These are phyloP conservation scores for Manduca sexta DNA, from an alignment of 1,140 invertebrate species.

Conservation along the genomic window DNA sequence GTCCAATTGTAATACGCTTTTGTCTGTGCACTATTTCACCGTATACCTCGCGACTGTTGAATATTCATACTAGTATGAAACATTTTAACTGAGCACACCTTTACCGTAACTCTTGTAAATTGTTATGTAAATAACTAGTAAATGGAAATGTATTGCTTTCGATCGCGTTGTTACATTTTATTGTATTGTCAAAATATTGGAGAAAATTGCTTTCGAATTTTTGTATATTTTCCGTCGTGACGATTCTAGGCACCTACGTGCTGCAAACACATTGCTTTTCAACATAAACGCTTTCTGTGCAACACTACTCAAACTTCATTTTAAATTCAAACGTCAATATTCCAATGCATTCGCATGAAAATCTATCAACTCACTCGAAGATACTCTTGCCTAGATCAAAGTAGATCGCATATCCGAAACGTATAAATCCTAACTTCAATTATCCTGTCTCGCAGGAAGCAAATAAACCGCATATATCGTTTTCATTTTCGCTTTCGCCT, in stretches of 20 bases:
- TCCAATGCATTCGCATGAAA: neutral
- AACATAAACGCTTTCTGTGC: too few species aligned
- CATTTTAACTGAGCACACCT: constrained; percentile 7
- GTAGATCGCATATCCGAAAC: constrained; percentile 46
- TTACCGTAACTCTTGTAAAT: constrained; percentile 4
- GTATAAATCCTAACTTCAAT: constrained; percentile 67
- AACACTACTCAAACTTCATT: too few species aligned
- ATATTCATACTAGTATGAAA: constrained; percentile 18
- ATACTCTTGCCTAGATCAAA: constrained; percentile 1
- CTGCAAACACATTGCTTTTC: too few species aligned
- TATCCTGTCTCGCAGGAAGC: constrained; percentile 55
- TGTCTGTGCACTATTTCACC: constrained; percentile 27
- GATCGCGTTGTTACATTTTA: neutral
- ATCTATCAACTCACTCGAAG: neutral
- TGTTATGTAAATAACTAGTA: constrained; percentile 1
- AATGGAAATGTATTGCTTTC: constrained; percentile 2
- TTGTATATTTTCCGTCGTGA: too few species aligned
- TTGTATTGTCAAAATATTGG: constrained; percentile 2
- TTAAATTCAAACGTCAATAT: too few species aligned
- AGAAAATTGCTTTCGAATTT: neutral
- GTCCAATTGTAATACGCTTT: constrained; percentile 48
- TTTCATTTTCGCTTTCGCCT: constrained; percentile 54
- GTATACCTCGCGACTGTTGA: constrained; percentile 7
- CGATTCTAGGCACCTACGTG: too few species aligned
- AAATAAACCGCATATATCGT: constrained; percentile 59